Conservation (phyloP, 2,888 invertebrate genomes). For the Acrobasis repandana region DNA sequence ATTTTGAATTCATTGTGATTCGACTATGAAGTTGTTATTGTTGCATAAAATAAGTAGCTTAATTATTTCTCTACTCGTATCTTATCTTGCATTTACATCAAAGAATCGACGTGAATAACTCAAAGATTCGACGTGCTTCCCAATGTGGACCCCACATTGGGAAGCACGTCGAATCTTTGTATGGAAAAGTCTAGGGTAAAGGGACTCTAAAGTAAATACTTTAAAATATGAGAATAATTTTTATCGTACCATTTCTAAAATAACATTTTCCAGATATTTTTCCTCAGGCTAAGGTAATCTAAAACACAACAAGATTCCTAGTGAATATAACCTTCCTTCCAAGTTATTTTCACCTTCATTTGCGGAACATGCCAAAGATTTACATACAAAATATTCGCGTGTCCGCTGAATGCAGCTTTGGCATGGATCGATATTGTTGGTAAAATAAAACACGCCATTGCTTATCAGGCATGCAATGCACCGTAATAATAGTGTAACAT, state of each 20-base stretch:
- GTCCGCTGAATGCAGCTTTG: constrained; percentile 33
- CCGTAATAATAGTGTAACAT: constrained; percentile 15
- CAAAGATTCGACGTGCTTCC: no score
- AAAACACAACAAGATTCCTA: not conserved
- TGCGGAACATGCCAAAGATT: not conserved
- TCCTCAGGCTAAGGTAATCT: no score
- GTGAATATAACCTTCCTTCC: not conserved
- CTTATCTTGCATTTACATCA: no score
- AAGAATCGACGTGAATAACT: no score
- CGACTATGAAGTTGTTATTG: constrained; percentile 38
- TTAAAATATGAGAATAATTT: no score
- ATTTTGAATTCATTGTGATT: constrained; percentile 61
- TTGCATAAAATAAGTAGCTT: not conserved
- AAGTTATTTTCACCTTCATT: constrained; percentile 9
- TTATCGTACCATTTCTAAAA: not conserved
- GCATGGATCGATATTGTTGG: constrained; percentile 27
- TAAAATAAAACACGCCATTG: constrained; percentile 32
- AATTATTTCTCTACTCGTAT: no score
- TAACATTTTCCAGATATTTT: no score
- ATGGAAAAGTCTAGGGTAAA: no score
- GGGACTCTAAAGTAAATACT: constrained; percentile 49
- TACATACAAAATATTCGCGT: constrained; percentile 17
- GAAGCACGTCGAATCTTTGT: no score
- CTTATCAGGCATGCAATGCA: constrained; percentile 34
- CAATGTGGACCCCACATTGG: no score